Evolutionary conservation across 2,113 vertebrate species (phyloP).

Genomic region (Ptyas mucosa): DNA sequence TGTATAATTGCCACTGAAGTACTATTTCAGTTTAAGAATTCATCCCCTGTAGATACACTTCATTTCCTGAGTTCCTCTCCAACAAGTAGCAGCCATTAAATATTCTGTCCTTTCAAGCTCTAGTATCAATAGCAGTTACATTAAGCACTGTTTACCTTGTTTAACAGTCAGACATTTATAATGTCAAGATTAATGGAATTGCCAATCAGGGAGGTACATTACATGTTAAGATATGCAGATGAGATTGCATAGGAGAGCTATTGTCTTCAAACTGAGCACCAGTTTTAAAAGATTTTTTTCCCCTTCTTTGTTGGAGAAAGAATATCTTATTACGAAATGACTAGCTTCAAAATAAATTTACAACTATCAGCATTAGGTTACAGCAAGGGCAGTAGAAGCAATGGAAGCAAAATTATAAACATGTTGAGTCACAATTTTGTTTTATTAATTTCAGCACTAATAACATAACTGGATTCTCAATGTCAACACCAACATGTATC

Average conservation of each 20-base stretch:
- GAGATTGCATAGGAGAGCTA: slow-evolving; percentile 24
- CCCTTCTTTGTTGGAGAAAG: background rate
- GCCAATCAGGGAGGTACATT: slow-evolving; percentile 39
- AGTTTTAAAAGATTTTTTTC: background rate
- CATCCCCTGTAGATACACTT: background rate
- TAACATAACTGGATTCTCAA: background rate
- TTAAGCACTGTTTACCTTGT: slow-evolving; percentile 52
- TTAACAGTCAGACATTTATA: slow-evolving; percentile 56
- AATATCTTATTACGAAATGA: slow-evolving; percentile 31
- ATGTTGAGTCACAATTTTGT: slow-evolving; percentile 44
- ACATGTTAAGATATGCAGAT: slow-evolving; percentile 49
- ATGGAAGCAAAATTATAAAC: slow-evolving; percentile 31
- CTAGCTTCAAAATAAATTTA: slow-evolving; percentile 3
- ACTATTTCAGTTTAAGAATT: slow-evolving; percentile 15
- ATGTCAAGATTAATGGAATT: slow-evolving; percentile 57
- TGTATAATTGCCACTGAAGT: background rate
- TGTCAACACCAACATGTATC: slow-evolving; percentile 11
- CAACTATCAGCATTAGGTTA: slow-evolving; percentile 32
- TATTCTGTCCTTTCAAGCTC: slow-evolving; percentile 27
- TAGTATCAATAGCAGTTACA: slow-evolving; percentile 43
- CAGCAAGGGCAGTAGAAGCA: slow-evolving; percentile 26
- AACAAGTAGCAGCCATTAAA: slow-evolving; percentile 26
- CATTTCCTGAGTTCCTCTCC: slow-evolving; percentile 31
- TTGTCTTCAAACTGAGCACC: background rate
- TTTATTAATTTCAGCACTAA: slow-evolving; percentile 34